A percentile compares a stretch with the other conserved stretches of the same genome.
These are phyloP conservation scores for Lethrus apterus DNA, from an alignment of 1,140 invertebrate genomes.

Conservation along the genomic window DNA sequence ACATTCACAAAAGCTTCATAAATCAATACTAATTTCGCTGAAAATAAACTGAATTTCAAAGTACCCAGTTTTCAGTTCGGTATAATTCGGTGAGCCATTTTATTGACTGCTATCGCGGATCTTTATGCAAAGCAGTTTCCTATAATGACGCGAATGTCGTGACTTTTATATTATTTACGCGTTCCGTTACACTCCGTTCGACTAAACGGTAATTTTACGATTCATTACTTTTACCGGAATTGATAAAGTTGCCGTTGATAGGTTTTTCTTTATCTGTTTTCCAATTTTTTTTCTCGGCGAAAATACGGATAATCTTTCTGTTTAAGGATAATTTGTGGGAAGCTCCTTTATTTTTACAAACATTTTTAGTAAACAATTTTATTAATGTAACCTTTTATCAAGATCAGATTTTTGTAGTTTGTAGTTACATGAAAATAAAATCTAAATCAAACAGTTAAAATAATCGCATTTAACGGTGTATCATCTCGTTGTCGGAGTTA, in stretches of 20 bases:
- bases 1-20: constrained; percentile 23
- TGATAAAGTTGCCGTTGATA: constrained; percentile 29
- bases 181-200: constrained; percentile 23
- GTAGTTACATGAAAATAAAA: no score
- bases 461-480: no score
- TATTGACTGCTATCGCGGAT: constrained; percentile 29
- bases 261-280: constrained; percentile 7
- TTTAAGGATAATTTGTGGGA: constrained; percentile 8
- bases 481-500: constrained; percentile 16
- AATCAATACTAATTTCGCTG: constrained; percentile 34
- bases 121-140: constrained; percentile 37
- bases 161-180: constrained; percentile 36
- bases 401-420: no score
- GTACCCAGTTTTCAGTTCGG: constrained; percentile 22
- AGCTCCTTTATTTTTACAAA: no score
- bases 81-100: constrained; percentile 27
- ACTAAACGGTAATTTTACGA: constrained; percentile 35
- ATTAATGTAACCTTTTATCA: no score
- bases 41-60: constrained; percentile 32
- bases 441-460: no score
- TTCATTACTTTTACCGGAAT: constrained; percentile 34
- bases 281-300: constrained; percentile 9
- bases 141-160: constrained; percentile 32
- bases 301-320: constrained; percentile 5
- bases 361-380: no score